A percentile compares a stretch with the other conserved stretches of the same genome.
Conservation (phyloP, 2,888 invertebrate genomes). For the Aspidiotus destructor region DNA sequence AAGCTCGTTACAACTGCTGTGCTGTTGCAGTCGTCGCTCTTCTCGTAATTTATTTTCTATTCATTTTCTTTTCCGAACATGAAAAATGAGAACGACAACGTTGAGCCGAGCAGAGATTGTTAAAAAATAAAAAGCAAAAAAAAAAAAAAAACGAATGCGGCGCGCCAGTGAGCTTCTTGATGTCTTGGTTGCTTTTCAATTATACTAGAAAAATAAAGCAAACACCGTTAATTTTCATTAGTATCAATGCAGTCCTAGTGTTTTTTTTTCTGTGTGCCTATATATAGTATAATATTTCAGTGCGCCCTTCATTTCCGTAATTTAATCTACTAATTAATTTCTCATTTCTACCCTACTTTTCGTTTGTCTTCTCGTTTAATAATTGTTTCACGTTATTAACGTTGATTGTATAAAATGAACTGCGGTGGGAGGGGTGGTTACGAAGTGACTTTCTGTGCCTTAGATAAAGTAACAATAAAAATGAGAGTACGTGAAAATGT, state of each 20-base stretch:
- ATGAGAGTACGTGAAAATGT: not conserved
- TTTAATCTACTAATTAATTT: conserved; percentile 30
- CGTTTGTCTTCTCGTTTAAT: conserved; percentile 16
- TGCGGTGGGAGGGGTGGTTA: not conserved
- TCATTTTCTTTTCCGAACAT: conserved; percentile 5
- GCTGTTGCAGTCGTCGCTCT: not conserved
- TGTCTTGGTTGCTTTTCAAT: conserved; percentile 21
- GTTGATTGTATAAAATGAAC: conserved; percentile 6
- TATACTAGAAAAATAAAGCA: conserved; percentile 16
- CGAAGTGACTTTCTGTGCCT: not conserved
- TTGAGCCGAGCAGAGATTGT: too few species aligned
- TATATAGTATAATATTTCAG: not conserved
- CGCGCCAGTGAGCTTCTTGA: not conserved
- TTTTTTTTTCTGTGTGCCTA: not conserved
- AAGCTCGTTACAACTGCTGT: conserved; percentile 3
- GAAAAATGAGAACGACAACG: not conserved
- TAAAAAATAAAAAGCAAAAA: not conserved
- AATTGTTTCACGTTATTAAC: conserved; percentile 26
- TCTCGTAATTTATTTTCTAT: conserved; percentile 17
- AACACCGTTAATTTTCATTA: conserved; percentile 31
- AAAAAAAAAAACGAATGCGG: not conserved
- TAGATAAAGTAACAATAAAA: not conserved
- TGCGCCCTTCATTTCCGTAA: conserved; percentile 29
- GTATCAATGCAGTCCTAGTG: conserved; percentile 4
- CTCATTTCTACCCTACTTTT: conserved; percentile 21